Base-by-base conservation (phyloP, 2,797 vertebrate genomes). In the Oryzias sinensis region DNA sequence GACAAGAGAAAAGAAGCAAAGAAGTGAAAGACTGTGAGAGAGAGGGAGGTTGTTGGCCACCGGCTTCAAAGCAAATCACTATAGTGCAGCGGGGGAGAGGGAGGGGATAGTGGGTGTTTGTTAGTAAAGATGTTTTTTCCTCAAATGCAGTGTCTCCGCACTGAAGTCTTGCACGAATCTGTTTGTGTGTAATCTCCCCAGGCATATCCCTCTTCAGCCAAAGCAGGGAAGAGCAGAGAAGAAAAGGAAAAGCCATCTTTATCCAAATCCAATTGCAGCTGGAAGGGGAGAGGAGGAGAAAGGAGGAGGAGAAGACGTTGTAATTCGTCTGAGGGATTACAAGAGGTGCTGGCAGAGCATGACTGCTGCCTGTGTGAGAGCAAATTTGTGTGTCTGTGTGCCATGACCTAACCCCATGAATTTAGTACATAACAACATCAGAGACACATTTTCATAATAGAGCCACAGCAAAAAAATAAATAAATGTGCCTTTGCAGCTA, bases 291-390 rank as follows among this genome's bases (percentile, higher is more conserved):
- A 86, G 77, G 81, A 81, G 82, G 70, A 79, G 77, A 69, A 74
- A 68, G 73, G 75, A 78, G 53, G 83, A 84, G 81, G 74, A 87
- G 82, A 79, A 87, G 84, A 90, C 68, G 76, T 83, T 87, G 90
- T 92, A 90, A 93, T 92, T 92, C 92, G 87, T 91, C 90, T 90
- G 85, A 90, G 85, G 85, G 91, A 92, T 92, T 92, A 92, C 87
- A 90, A 81, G 87, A 74, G 86, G 86, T 82, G 85, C 85, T 89
- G 90, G 87, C 90, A 89, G 81, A 84, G 85, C 81, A 85, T 82
- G 87, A 86, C 79, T 80, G 77, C 80, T 82, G 74, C 80, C 68
- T 80, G 46, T 46, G 57, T 76, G 57, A 33, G 53, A n/a, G 27
- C 58, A 59, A 62, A 51, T 53, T 62, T 61, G 46, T 56, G 50